Evolutionary conservation across 2,113 vertebrate genomes (phyloP).

Genomic region (Atrichornis clamosus): DNA sequence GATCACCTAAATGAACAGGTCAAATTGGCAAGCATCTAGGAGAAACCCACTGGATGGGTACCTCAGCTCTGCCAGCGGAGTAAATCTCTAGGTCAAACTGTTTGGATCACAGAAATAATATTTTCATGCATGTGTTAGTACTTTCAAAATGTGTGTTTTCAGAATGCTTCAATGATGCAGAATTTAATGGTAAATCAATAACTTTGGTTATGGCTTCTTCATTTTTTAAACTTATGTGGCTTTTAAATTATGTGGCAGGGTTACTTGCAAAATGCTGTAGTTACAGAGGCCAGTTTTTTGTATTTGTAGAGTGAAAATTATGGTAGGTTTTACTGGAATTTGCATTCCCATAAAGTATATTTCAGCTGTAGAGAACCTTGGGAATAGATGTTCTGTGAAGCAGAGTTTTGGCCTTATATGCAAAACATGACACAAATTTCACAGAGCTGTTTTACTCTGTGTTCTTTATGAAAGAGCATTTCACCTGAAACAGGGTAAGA

Average conservation of each 20-base stretch:
- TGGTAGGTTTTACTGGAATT: not conserved
- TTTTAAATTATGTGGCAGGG: not conserved
- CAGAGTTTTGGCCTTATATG: not conserved
- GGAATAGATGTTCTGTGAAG: not conserved
- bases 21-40: not conserved
- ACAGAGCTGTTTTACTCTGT: not conserved
- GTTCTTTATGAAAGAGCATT: not conserved
- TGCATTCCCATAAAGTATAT: not conserved
- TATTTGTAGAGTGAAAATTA: not conserved
- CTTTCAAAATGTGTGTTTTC: not conserved
- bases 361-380: not conserved
- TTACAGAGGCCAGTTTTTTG: not conserved
- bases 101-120: not conserved
- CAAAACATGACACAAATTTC: not conserved
- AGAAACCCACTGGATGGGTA: not conserved
- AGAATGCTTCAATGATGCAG: not conserved
- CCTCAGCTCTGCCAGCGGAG: not conserved
- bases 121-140: not conserved
- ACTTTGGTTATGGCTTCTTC: rapidly evolving
- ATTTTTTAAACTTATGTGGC: not conserved
- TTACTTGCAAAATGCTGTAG: not conserved
- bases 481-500: not conserved
- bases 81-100: not conserved
- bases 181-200: not conserved
- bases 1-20: not conserved